Base-by-base conservation (phyloP, 2,113 vertebrate genomes). In the Alces alces region DNA sequence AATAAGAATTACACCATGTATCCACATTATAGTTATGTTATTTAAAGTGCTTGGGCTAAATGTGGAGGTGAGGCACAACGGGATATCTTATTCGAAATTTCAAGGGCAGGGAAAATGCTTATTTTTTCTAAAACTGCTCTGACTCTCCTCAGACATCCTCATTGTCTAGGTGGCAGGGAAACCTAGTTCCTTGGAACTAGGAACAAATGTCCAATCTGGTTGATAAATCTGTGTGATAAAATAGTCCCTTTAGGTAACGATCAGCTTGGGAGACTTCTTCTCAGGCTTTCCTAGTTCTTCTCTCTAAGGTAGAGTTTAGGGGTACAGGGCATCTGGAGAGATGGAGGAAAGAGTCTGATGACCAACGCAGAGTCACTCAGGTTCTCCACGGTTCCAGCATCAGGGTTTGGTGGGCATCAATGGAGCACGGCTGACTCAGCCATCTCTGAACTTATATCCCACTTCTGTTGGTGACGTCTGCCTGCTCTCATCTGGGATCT, bases 211-310 rank as follows among this genome's bases (percentile, higher is more conserved):
- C 45, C 21, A 52, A 47, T 80, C 47, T 89, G 19, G 30, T 28
- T 92, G 86, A 78, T 82, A 55, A 93, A 87, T n/a, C 33, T 80
- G 21, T 50, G 7, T 60, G n/a, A 82, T 50, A 27, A 89, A 92
- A 89, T 11, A 93, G 10, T 88, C 36, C 16, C 30, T 30, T 89
- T n/a, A 39, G 58, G 57, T n/a, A n/a, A 30, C 10, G 27, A 76
- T 25, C 25, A 4, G 6, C 33, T 94, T 92, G 2, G 7, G 11
- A 6, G 13, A 36, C 25, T 3, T 1, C 6, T 58, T 39, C 6
- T 96, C 58, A 61, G 2, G 61, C 78, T 88, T 14, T 87, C n/a
- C 30, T 91, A 9, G 28, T 55, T 89, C 86, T 89, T 92, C 80
- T 88, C 19, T 33, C 11, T 55, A 33, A 50, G n/a, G 30, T 1